Conservation (phyloP, 2,113 vertebrate genomes). For the Scatophagus argus region DNA sequence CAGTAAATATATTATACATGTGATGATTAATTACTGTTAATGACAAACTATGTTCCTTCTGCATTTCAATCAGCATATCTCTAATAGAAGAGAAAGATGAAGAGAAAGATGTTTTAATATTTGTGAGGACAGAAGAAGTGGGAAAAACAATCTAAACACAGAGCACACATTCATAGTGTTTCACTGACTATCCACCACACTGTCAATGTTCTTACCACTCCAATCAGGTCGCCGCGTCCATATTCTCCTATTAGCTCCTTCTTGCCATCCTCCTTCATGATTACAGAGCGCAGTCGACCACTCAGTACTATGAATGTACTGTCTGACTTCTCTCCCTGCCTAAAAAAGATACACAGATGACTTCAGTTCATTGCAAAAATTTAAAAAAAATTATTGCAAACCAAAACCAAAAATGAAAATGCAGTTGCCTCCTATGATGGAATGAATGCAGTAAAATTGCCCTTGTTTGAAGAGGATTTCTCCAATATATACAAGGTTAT, state of each 20-base stretch:
- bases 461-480: not conserved
- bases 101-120: not conserved
- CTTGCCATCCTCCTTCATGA: slow-evolving; percentile 94
- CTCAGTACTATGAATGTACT: slow-evolving; percentile 96
- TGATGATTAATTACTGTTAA: slow-evolving; percentile 24
- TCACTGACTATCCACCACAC: not conserved
- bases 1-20: not conserved
- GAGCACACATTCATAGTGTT: slow-evolving; percentile 10
- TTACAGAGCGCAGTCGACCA: slow-evolving; percentile 93
- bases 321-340: slow-evolving; percentile 94
- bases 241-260: slow-evolving; percentile 95
- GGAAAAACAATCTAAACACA: not conserved
- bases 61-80: slow-evolving; percentile 24
- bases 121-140: not conserved
- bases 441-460: not conserved
- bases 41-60: not conserved
- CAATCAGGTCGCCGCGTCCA: slow-evolving; percentile 94
- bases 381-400: not conserved
- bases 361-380: slow-evolving; percentile 8
- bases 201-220: slow-evolving; percentile 88
- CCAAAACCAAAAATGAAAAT: not conserved
- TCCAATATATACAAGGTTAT: not conserved
- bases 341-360: slow-evolving; percentile 69
- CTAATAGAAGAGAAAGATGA: not conserved
- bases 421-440: not conserved